Conservation (phyloP, 1,140 invertebrate species). For the Ceratoteleas bidentatus region DNA sequence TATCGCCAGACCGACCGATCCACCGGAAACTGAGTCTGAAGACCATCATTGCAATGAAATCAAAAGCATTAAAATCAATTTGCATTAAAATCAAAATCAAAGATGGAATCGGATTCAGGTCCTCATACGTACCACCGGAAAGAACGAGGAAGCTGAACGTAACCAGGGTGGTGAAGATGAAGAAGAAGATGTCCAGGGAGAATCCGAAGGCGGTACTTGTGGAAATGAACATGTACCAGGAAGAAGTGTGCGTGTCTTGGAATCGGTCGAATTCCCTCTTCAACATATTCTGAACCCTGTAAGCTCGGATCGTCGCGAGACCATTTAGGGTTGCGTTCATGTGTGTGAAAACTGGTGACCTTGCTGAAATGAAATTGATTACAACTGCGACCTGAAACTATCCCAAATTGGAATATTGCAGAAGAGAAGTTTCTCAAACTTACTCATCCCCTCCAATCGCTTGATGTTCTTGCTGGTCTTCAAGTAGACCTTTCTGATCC, state of each 20-base stretch:
- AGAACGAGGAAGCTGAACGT: conserved; percentile 84
- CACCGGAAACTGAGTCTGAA: conserved; percentile 76
- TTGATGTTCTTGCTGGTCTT: conserved; percentile 92
- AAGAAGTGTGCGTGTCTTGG: conserved; percentile 84
- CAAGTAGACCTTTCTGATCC: conserved; percentile 89
- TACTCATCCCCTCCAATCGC: conserved; percentile 87
- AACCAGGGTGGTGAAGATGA: conserved; percentile 84
- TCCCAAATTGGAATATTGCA: too few species aligned
- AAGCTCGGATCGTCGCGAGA: conserved; percentile 93
- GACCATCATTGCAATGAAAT: not conserved
- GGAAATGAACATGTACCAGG: conserved; percentile 86
- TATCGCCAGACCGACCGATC: conserved; percentile 83
- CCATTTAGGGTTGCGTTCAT: conserved; percentile 94
- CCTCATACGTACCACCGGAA: conserved; percentile 62
- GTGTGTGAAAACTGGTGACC: conserved; percentile 93
- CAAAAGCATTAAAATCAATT: conserved; percentile 8
- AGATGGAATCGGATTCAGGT: not conserved
- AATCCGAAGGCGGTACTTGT: conserved; percentile 87
- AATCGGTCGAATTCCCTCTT: conserved; percentile 89
- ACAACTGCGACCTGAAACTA: too few species aligned
- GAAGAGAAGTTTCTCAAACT: not conserved
- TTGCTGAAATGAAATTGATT: conserved; percentile 80
- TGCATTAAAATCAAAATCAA: not conserved
- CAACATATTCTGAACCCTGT: conserved; percentile 88
- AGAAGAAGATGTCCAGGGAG: conserved; percentile 87